phyloP scores from a whole-genome alignment of 1,140 invertebrate species.

The Sycophila sp. region DNA sequence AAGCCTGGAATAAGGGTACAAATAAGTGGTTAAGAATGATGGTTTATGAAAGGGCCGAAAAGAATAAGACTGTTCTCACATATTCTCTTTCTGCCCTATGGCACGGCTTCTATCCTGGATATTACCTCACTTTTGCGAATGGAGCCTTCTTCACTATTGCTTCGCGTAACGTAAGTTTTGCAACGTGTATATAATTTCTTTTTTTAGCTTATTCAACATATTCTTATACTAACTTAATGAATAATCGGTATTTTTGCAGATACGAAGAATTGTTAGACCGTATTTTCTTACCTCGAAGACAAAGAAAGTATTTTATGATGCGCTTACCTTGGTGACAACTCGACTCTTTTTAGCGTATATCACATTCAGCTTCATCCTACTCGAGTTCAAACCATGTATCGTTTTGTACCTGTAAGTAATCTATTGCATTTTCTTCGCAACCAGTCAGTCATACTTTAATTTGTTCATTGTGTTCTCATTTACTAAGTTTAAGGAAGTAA shows the following conservation, averaged over 20 bases:
- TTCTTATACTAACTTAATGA: too few relatives aligned
- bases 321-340: conserved; percentile 81
- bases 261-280: conserved; percentile 78
- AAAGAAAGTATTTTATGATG: conserved; percentile 79
- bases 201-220: too few relatives aligned
- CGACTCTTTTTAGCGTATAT: conserved; percentile 85
- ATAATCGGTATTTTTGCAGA: conserved; percentile 67
- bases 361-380: conserved; percentile 88
- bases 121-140: conserved; percentile 93
- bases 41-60: conserved; percentile 82
- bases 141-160: conserved; percentile 88
- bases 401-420: conserved; percentile 74
- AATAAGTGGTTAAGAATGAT: conserved; percentile 88
- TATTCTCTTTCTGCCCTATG: conserved; percentile 92
- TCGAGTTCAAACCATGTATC: conserved; percentile 80
- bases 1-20: conserved; percentile 92
- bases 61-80: conserved; percentile 76
- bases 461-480: too few relatives aligned
- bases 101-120: conserved; percentile 98
- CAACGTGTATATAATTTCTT: too few relatives aligned
- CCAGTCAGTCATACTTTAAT: too few relatives aligned
- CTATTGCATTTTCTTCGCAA: neutral
- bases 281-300: conserved; percentile 75
- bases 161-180: conserved; percentile 75
- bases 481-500: too few relatives aligned